Conservation (phyloP, 2,888 invertebrate species). For the Vesta saturnalis region DNA sequence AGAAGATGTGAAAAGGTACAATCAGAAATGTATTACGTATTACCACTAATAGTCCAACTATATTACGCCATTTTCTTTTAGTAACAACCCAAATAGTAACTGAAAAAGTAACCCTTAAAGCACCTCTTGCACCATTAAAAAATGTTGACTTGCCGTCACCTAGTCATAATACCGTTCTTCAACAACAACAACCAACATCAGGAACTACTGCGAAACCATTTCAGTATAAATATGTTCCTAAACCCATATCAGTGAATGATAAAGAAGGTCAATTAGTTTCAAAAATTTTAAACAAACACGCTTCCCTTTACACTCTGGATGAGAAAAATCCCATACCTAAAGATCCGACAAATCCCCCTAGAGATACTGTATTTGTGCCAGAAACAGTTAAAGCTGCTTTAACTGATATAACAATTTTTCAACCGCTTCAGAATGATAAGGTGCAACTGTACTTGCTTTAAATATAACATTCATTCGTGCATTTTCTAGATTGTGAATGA, state of each 20-base stretch:
- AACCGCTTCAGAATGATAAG: neutral
- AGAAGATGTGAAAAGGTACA: constrained; percentile 9
- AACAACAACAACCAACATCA: no score
- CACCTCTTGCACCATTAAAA: no score
- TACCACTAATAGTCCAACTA: neutral
- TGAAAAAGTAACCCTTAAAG: no score
- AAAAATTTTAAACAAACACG: constrained; percentile 28
- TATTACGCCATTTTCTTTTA: neutral
- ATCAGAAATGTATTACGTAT: neutral
- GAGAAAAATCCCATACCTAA: constrained; percentile 26
- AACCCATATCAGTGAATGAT: neutral
- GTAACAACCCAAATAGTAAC: neutral
- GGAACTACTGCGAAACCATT: neutral
- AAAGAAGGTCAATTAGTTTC: constrained; percentile 19
- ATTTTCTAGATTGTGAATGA: no score
- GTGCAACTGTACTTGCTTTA: neutral
- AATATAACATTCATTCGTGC: no score
- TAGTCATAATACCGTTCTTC: neutral
- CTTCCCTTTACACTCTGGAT: constrained; percentile 27
- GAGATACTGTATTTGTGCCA: constrained; percentile 4
- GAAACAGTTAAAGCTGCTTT: constrained; percentile 3
- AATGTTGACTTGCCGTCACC: no score
- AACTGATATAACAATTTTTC: neutral
- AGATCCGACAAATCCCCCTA: constrained; percentile 20
- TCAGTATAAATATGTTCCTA: neutral